Evolutionary conservation across 2,888 invertebrate genomes (phyloP).

Genomic region (Proisotoma minuta): DNA sequence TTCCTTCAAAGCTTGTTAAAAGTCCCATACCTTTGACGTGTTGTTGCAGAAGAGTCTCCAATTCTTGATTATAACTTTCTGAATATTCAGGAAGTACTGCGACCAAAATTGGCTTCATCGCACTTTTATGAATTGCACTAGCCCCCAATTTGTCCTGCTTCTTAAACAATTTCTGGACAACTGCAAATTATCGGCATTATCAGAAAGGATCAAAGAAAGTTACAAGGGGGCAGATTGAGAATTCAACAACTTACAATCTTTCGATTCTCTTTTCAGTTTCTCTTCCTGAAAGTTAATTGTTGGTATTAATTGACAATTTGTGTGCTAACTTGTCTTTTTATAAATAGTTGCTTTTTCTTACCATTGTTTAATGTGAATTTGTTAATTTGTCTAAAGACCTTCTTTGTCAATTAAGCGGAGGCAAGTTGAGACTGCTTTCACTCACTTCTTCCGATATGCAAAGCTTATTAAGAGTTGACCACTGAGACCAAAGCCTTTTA

Average conservation of each 20-base stretch:
- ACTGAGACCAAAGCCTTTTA: too few relatives aligned
- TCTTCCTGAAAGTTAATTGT: conserved; percentile 23
- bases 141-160: conserved; percentile 31
- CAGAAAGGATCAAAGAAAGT: background rate
- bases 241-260: conserved; percentile 24
- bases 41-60: conserved; percentile 28
- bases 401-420: too few relatives aligned
- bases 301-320: background rate
- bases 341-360: background rate
- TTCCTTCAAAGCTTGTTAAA: too few relatives aligned
- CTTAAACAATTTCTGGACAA: conserved; percentile 41
- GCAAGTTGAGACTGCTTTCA: too few relatives aligned
- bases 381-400: too few relatives aligned
- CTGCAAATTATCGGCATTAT: conserved; percentile 12
- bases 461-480: too few relatives aligned
- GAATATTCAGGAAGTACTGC: conserved; percentile 25
- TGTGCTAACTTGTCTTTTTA: too few relatives aligned
- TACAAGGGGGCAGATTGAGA: background rate
- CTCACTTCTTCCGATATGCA: too few relatives aligned
- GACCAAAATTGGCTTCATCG: conserved; percentile 32
- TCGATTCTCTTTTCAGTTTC: conserved; percentile 32
- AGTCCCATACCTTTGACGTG: conserved; percentile 32
- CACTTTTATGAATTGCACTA: conserved; percentile 31
- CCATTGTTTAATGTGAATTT: too few relatives aligned
- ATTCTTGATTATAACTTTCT: conserved; percentile 18